Evolutionary conservation across 1,140 invertebrate species (phyloP), one percentile per base, ranked within the genome.

Genomic region (Saccostrea cuccullata): DNA sequence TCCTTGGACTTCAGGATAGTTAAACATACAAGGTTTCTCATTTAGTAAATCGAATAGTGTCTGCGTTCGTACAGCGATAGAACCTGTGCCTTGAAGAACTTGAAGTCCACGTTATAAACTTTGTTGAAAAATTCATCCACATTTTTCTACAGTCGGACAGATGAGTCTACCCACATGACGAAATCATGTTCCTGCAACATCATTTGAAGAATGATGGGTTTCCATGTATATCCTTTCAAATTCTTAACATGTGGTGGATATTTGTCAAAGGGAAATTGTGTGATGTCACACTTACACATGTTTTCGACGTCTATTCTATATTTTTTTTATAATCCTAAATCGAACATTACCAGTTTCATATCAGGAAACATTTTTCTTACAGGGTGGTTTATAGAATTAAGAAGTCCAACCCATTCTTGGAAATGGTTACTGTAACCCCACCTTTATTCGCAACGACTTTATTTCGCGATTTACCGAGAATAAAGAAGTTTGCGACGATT

Each of bases 301-400:
- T 86, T 40, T 55, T 40, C 36, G 5, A 88, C 20, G 15, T n/a
- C 26, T 40, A 13, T 23, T 6, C 3, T 36, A 23, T 86, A 23
- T 11, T 17, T 30, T 55, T 55, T 36, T 0, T 2, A 85, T 47
- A 88, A 67, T 13, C 87, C 87, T 55, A 88, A n/a, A 64, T 88
- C 87, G 82, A 64, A 88, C 23, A 82, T 55, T 58, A 88, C 36
- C 23, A 88, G 58, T 47, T 60, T 88, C 23, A 88, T 15, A 26
- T 64, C 70, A 58, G 40, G 55, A 26, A 77, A 86, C 30, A 11
- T 67, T 30, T 47, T 56, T 12, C 26, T 12, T 3, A 30, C 30
- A 30, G 13, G 15, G 23, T 30, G 13, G 9, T 77, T 77, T 30
- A 77, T 11, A 5, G 12, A 15, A 17, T 77, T 77, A 11, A 36